A percentile compares a stretch with the other conserved stretches of the same genome.
These are phyloP conservation scores for Tetramorium simillimum DNA, from an alignment of 1,140 invertebrate genomes.

Conservation along the genomic window DNA sequence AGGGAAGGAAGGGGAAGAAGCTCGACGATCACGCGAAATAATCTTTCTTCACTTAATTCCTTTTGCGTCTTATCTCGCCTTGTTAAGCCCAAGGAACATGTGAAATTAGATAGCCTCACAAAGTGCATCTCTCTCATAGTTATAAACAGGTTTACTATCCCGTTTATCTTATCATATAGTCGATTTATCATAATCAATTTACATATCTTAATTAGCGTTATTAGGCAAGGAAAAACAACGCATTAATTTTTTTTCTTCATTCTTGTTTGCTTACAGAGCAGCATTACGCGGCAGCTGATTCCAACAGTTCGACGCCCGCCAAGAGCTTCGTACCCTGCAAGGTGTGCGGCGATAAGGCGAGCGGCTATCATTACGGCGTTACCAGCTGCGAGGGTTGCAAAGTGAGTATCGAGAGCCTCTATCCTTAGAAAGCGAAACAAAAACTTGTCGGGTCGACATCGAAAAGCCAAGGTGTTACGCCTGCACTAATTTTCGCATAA, in stretches of 20 bases:
- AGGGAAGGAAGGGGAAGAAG: background rate
- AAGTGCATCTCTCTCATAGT: background rate
- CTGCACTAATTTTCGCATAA: background rate
- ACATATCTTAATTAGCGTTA: background rate
- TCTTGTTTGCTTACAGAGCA: conserved; percentile 88
- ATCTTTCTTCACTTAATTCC: background rate
- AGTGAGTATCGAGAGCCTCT: conserved; percentile 88
- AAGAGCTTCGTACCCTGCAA: conserved; percentile 97
- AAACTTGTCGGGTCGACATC: background rate
- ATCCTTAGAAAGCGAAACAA: background rate
- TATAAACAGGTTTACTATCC: background rate
- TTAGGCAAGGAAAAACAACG: background rate
- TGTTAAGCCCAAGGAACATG: background rate
- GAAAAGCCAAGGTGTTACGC: background rate
- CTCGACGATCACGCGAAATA: background rate
- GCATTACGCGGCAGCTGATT: conserved; percentile 91
- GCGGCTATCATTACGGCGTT: conserved; percentile 99
- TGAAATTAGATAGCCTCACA: background rate
- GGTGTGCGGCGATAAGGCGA: conserved; percentile 99
- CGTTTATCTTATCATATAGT: background rate
- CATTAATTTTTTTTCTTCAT: conserved; percentile 33
- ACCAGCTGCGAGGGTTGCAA: conserved; percentile 99
- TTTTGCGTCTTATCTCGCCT: background rate
- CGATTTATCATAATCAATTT: background rate
- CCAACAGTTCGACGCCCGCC: conserved; percentile 89